Evolutionary conservation across 2,113 vertebrate genomes (phyloP).

Genomic region (Perca flavescens): DNA sequence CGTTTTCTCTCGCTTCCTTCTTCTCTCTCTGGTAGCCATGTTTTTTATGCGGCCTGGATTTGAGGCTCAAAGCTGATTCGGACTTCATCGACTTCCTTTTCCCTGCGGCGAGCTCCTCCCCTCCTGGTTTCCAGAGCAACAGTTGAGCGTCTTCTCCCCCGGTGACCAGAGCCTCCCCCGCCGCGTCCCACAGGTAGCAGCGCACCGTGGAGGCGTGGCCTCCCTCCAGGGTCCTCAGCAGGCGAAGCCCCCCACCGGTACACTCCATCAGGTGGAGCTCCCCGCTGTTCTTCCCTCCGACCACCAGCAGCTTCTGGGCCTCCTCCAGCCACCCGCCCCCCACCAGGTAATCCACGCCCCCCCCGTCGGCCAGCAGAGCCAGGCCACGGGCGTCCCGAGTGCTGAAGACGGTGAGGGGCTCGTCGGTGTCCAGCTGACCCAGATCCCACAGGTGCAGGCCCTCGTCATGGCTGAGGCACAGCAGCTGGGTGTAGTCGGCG

Average conservation of each 20-base stretch:
- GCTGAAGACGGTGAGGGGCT: slow-evolving; percentile 85
- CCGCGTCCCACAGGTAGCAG: slow-evolving; percentile 89
- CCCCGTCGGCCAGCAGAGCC: slow-evolving; percentile 30
- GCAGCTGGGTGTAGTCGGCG: slow-evolving; percentile 83
- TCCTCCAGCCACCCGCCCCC: slow-evolving; percentile 90
- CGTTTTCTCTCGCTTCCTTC: background rate
- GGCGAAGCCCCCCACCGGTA: slow-evolving; percentile 68
- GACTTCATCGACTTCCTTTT: slow-evolving; percentile 87
- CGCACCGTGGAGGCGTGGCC: slow-evolving; percentile 89
- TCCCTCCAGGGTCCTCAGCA: slow-evolving; percentile 81
- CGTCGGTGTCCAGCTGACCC: slow-evolving; percentile 86
- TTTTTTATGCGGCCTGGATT: slow-evolving; percentile 87
- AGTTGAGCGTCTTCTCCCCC: slow-evolving; percentile 94
- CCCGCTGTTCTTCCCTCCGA: slow-evolving; percentile 87
- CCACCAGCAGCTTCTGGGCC: slow-evolving; percentile 83
- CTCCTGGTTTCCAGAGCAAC: slow-evolving; percentile 91
- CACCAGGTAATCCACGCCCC: slow-evolving; percentile 88
- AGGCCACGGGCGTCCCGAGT: slow-evolving; percentile 84
- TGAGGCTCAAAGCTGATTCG: slow-evolving; percentile 86
- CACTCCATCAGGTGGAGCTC: slow-evolving; percentile 88
- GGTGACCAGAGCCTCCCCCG: slow-evolving; percentile 86
- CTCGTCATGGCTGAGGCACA: slow-evolving; percentile 91
- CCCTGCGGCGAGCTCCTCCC: slow-evolving; percentile 75
- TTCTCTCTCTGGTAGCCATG: slow-evolving; percentile 78
- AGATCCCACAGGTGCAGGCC: slow-evolving; percentile 95